Base-by-base conservation (phyloP, 2,888 invertebrate species). In the Dioctria rufipes region DNA sequence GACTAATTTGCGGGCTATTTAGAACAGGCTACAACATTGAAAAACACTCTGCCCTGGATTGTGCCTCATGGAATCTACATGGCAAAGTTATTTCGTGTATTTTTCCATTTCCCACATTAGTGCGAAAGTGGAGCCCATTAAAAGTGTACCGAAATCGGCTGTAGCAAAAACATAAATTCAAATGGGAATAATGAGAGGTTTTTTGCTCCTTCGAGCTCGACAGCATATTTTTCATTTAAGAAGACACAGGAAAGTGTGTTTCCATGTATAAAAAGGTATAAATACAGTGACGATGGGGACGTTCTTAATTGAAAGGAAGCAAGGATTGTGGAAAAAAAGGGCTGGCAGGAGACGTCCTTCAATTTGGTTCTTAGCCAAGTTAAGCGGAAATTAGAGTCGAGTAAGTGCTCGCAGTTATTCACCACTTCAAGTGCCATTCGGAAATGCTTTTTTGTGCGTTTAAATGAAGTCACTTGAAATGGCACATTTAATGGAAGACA, bases 341-440 rank as follows among this genome's bases (percentile, higher is more conserved):
- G 39, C 63, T 63, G 5, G 4, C 77, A 63, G 51, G 5, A 4
- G 77, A 63, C 63, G 61, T 63, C 63, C 51, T 77, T 77, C 77
- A 77, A 77, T 77, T 77, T 77, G 77, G 77, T 77, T 61, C 77
- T 77, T 63, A 63, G 77, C 77, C 77, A 77, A 77, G 63, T 63
- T 63, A 77, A 77, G 63, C 77, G 77, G 63, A 77, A 77, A 77
- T 49, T 63, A 77, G 77, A 77, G 77, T 63, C 77, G 77, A 49
- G 77, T 63, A 77, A 77, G 63, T 77, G 49, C 63, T 77, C 77
- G 49, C 77, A 63, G 77, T 61, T 63, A 63, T 77, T 77, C 77
- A 25, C 25, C 25, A 77, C 46, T 77, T 63, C 63, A 63, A 77
- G 77, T 63, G 77, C 77, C 77, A 77, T 77, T 63, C 63, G 77